A percentile compares a stretch with the other conserved stretches of the same genome.
These are phyloP conservation scores for Dermatemys mawii DNA, from an alignment of 2,113 vertebrate species.

Conservation along the genomic window DNA sequence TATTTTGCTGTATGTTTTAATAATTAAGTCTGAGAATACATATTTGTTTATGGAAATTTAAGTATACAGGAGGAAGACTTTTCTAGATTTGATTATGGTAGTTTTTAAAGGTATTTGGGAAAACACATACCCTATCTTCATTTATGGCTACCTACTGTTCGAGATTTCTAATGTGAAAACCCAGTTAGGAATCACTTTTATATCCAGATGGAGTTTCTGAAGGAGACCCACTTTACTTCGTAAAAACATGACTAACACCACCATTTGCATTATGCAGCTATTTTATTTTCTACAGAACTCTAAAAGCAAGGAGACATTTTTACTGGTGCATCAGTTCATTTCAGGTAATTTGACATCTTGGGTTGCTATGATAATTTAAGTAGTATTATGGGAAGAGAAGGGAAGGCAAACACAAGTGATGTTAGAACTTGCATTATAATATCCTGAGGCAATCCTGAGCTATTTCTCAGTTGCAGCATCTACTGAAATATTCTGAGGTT, in stretches of 20 bases:
- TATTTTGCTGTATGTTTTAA: neutral
- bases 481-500: neutral
- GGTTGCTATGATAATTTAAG: neutral
- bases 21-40: neutral
- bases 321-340: neutral
- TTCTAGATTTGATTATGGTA: neutral
- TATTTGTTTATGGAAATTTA: neutral
- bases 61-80: neutral
- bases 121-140: neutral
- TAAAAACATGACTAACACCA: neutral
- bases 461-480: neutral
- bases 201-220: neutral
- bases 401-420: neutral
- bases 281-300: neutral
- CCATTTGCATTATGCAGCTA: neutral
- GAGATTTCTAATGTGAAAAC: neutral
- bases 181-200: neutral
- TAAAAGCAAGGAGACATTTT: rapidly evolving
- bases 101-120: neutral
- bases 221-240: neutral
- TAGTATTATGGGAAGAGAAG: rapidly evolving
- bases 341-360: neutral
- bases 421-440: neutral
- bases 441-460: neutral
- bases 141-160: neutral